phyloP scores from a whole-genome alignment of 1,140 invertebrate genomes.

The Eriocheir sinensis region DNA sequence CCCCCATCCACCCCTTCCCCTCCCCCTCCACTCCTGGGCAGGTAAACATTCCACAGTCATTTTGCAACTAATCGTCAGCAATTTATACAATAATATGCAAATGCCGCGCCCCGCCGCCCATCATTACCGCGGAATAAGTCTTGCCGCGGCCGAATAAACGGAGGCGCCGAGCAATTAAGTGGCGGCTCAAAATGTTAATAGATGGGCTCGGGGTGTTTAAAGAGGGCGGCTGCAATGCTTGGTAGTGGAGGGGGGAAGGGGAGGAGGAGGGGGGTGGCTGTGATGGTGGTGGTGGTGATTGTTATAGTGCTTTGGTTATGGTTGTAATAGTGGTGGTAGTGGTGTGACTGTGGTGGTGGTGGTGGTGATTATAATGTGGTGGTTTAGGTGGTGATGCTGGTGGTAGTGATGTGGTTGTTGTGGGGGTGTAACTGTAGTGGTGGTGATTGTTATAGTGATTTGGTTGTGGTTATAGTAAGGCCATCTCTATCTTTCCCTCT shows the following conservation, averaged over 20 bases:
- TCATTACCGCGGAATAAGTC: conserved; percentile 15
- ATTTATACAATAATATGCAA: conserved; percentile 27
- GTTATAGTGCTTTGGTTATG: neutral
- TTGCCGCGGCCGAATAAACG: neutral
- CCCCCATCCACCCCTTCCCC: neutral
- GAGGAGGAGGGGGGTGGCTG: no score
- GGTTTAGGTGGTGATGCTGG: neutral
- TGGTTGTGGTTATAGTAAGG: no score
- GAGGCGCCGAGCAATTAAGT: neutral
- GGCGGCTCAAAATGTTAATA: neutral
- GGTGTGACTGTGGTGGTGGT: neutral
- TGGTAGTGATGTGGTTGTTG: neutral
- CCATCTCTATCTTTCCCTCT: no score
- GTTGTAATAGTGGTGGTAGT: neutral
- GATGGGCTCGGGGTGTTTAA: neutral
- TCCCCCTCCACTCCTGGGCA: neutral
- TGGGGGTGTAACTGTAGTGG: neutral
- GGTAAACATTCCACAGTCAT: neutral
- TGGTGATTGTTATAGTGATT: no score
- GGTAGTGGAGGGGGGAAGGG: no score
- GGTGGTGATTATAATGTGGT: neutral
- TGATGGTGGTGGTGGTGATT: neutral
- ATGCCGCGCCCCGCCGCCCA: neutral
- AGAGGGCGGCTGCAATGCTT: neutral
- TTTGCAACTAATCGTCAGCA: neutral